These are phyloP conservation scores for Bubo blakistoni DNA, from an alignment of 2,113 vertebrate species.

Conservation along the genomic window DNA sequence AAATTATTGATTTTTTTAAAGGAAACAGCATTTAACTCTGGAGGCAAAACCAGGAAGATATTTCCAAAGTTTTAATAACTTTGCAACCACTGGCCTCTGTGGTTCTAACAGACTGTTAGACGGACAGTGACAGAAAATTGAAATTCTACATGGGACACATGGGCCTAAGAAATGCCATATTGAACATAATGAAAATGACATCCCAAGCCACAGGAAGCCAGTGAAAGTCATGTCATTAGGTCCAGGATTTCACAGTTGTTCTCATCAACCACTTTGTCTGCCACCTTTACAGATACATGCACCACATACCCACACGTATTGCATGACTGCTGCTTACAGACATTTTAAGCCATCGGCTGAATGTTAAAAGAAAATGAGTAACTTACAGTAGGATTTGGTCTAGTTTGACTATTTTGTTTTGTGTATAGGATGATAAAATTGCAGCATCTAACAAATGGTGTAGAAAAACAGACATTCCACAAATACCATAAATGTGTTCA, in stretches of 20 bases:
- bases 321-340: background rate
- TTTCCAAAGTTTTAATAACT: background rate
- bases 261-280: background rate
- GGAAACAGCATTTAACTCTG: background rate
- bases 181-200: background rate
- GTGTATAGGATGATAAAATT: background rate
- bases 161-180: background rate
- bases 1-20: background rate
- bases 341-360: background rate
- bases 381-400: background rate
- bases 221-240: background rate
- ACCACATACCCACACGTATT: rapidly evolving
- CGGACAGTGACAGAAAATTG: background rate
- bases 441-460: background rate
- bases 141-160: background rate
- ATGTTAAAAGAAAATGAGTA: background rate
- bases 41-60: background rate
- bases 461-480: background rate
- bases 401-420: background rate
- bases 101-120: background rate
- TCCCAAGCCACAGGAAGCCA: background rate
- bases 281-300: background rate
- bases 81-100: background rate
- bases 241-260: background rate
- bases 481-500: background rate